Evolutionary conservation across 2,113 vertebrate genomes (phyloP), one percentile per base, ranked within the genome.

Genomic region (Potamarius usumacintae): DNA sequence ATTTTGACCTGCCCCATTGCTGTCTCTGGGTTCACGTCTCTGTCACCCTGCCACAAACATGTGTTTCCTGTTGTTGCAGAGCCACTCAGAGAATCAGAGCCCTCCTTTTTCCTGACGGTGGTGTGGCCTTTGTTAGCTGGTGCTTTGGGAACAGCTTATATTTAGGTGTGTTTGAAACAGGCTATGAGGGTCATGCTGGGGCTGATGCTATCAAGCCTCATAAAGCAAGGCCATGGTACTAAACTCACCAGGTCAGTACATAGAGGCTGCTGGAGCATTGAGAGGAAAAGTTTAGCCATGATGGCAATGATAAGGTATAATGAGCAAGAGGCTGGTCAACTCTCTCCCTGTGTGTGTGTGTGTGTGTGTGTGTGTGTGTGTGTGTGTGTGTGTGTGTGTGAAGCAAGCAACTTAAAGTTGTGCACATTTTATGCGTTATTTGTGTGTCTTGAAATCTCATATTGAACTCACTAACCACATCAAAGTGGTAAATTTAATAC

Each of bases 31-130:
- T 85, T 88, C 52, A 84, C 65, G 0, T 85, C 86, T 71, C 79
- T 74, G 81, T 62, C 83, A 85, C 71, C 72, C 86, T 57, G 65
- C 76, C 15, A 48, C 63, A 77, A 78, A 81, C 88, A 89, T 89
- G 69, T 89, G 88, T 85, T 89, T 89, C 88, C 88, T 89, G 88
- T 89, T 89, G 82, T 87, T 89, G 82, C 65, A 79, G 81, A 83
- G 50, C 55, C 57, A 34, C 27, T 87, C 15, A 20, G 85, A 87
- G 85, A 84, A 76, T 84, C 76, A 60, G 34, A 30, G 34, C 82
- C 63, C 77, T 55, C 63, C 67, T 71, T 84, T 87, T 84, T 89
- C 85, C 88, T 62, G 30, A 83, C 25, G 80, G 57, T 20, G 60
- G 63, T 65, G 65, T 25, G 34, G 65, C 86, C 86, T 89, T 87